Base-by-base conservation (phyloP, 2,888 invertebrate species). In the Synergus japonicus region DNA sequence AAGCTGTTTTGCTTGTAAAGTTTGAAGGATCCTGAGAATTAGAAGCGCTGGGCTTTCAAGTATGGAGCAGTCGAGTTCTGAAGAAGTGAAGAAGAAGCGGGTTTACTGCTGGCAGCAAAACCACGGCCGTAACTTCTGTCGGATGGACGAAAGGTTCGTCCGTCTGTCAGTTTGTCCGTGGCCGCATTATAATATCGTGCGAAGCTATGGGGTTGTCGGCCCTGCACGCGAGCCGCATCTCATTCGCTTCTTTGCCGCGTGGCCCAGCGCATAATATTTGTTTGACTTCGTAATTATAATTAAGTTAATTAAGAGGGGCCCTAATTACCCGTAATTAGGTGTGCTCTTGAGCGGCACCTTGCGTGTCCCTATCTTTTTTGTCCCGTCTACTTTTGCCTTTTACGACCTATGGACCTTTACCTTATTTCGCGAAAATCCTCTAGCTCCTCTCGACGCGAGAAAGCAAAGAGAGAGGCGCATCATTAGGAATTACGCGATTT, bases 311-410 rank as follows among this genome's bases (percentile, higher is more conserved):
- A 83, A 83, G 54, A 69, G 77, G 79, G 81, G 46, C 82, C 81
- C 86, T 88, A 90, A 91, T 91, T 90, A 89, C 88, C 83, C 83
- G 87, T 89, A 90, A 90, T 89, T 89, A 90, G 89, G 78, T 82
- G 73, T 73, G 77, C 83, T 77, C 82, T 83, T 79, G 79, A 80
- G 79, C 81, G 83, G 79, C 77, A 76, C 79, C 79, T 81, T 79
- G 76, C 81, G 60, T 77, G 76, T 79, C 76, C 13, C 49, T 29
- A 67, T 79, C 76, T 79, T 76, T 65, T 73, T 37, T 54, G 49
- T 73, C 37, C 37, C 18, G 10, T 13, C 2, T 54, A 58, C 15
- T 73, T 73, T 54, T 46, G 13, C 49, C 49, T 54, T 73, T 73
- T 37, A 73, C 37, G 49, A 54, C 49, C 37, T 2, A 58, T 58